Conservation (phyloP, 2,888 invertebrate species). For the Halictus ligatus region DNA sequence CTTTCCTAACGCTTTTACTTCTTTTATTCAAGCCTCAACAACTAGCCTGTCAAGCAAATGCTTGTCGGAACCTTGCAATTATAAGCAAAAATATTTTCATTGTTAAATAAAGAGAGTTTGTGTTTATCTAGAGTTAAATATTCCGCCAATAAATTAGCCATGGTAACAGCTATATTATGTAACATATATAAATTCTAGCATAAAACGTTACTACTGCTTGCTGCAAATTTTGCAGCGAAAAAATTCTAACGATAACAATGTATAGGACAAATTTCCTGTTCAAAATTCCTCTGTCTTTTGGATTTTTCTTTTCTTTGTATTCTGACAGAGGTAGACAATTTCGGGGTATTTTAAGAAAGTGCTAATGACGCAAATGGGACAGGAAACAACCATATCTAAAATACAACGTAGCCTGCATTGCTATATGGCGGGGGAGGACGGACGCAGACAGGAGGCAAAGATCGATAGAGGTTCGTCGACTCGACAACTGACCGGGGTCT, state of each 20-base stretch:
- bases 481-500: constrained; percentile 63
- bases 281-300: too few species aligned
- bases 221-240: neutral
- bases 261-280: too few species aligned
- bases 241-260: too few species aligned
- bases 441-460: constrained; percentile 69
- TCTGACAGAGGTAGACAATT: neutral
- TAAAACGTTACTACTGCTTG: neutral
- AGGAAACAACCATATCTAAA: constrained; percentile 44
- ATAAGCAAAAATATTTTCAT: neutral
- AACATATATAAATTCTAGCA: neutral
- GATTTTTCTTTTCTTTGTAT: neutral
- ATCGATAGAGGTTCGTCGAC: constrained; percentile 75
- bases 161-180: too few species aligned
- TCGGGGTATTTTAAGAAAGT: neutral
- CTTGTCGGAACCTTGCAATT: neutral
- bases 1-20: too few species aligned
- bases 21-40: neutral
- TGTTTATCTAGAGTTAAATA: too few species aligned
- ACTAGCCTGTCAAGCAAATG: neutral
- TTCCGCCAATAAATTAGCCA: too few species aligned
- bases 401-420: constrained; percentile 61
- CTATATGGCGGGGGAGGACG: constrained; percentile 62
- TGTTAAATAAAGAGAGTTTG: neutral
- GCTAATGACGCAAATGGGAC: constrained; percentile 28